Base-by-base conservation (phyloP, 2,797 vertebrate species). In the Semotilus atromaculatus region DNA sequence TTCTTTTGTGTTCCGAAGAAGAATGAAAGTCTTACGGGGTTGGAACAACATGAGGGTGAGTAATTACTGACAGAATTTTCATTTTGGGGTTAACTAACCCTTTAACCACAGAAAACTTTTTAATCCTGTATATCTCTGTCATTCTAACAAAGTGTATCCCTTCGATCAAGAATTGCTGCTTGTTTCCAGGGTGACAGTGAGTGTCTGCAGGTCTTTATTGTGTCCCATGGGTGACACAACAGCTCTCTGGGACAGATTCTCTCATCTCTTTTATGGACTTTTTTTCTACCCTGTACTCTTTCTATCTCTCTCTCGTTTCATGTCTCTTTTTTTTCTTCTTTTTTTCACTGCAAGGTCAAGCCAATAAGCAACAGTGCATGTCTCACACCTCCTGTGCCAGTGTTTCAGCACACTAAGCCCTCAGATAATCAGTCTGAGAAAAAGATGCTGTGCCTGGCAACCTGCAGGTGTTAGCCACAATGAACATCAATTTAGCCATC, bases 401-500 rank as follows among this genome's bases (percentile, higher is more conserved):
- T 79, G 53, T 71, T 84, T 70, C 75, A 71, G 66, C 83, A 71
- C 83, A 62, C 74, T 68, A 79, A 60, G 74, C 67, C 83, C 53
- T 79, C 38, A 58, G 75, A 84, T 66, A 84, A 79, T 71, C 53
- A 21, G 53, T 62, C 48, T 79, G 66, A 77, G 45, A 58, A 78
- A 40, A 73, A 74, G 36, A 68, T 23, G 10, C 26, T 36, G 66
- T 40, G 66, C 67, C 66, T 62, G 67, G 67, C 53, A 78, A 60
- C 21, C 66, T 78, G 66, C 40, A 84, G 75, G 75, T 79, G 67
- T 60, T 84, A 79, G 66, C 75, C 51, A 38, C 76, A 48, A 36
- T 79, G 62, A 84, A 79, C 83, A 79, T 84, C 75, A 79, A 84
- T 84, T 84, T 79, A 60, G 51, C 40, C 75, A 79, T 79, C 75